phyloP scores from a whole-genome alignment of 2,113 vertebrate species.

The Hippopotamus amphibius region DNA sequence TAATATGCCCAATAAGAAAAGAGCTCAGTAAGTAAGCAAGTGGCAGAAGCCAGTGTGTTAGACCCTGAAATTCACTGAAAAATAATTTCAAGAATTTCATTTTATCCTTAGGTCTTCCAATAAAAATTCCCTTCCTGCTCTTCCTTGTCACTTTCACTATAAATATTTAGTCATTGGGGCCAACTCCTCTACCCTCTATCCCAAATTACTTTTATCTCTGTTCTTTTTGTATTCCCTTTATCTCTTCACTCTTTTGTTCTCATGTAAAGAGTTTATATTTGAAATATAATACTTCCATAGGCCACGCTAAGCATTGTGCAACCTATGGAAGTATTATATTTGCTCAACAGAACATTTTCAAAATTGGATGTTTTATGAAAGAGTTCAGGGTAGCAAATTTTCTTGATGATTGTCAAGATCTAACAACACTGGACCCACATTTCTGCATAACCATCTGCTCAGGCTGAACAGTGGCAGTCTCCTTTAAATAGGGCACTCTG shows the following conservation, averaged over 20 bases:
- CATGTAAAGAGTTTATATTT: background rate
- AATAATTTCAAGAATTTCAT: background rate
- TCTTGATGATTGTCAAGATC: background rate
- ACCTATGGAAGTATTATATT: background rate
- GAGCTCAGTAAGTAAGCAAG: background rate
- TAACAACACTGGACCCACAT: background rate
- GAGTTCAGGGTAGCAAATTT: background rate
- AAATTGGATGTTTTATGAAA: background rate
- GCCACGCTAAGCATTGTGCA: background rate
- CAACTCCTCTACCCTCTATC: background rate
- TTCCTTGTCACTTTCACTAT: background rate
- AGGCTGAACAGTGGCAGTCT: rapidly evolving
- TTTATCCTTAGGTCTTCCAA: background rate
- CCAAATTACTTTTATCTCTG: background rate
- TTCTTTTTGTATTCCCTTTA: background rate
- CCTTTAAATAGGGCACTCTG: background rate
- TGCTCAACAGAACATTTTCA: background rate
- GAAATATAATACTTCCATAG: background rate
- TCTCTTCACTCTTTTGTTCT: background rate
- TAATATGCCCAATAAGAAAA: background rate
- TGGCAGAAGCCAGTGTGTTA: background rate
- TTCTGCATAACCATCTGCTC: background rate
- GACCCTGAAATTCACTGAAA: background rate
- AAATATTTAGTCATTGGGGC: background rate
- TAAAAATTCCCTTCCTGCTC: background rate